phyloP scores from a whole-genome alignment of 2,797 vertebrate genomes.

The Anguilla megastoma region DNA sequence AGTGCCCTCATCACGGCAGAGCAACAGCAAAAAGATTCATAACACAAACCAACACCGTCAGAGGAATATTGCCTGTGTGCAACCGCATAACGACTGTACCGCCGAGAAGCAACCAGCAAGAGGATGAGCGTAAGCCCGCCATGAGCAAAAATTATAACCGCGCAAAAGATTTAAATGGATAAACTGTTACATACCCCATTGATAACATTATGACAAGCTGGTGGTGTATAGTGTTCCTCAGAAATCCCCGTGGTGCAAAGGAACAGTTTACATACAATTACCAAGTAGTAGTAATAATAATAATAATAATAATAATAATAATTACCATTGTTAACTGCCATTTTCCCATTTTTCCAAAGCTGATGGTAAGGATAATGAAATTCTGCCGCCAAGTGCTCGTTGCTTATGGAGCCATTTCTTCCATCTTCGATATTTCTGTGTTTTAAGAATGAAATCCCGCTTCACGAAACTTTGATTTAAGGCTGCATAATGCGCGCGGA shows the following conservation, averaged over 20 bases:
- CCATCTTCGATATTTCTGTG: no score
- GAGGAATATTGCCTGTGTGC: neutral
- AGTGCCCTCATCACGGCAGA: neutral
- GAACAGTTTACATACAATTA: constrained; percentile 16
- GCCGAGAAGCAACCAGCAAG: neutral
- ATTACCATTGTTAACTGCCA: constrained; percentile 77
- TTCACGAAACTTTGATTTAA: neutral
- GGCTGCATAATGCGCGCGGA: neutral
- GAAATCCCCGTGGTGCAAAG: no score
- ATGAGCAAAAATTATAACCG: neutral
- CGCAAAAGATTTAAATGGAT: neutral
- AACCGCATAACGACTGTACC: neutral
- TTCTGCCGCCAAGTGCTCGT: neutral
- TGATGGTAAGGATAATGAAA: neutral
- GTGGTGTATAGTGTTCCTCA: constrained; percentile 23
- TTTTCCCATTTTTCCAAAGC: constrained; percentile 71
- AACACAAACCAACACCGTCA: neutral
- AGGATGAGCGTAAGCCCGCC: neutral
- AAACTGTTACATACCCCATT: neutral
- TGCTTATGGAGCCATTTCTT: neutral
- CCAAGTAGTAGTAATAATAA: constrained; percentile 21
- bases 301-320: neutral
- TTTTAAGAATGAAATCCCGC: neutral
- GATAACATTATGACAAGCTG: constrained; percentile 40
- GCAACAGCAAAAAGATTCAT: neutral